Base-by-base conservation (phyloP, 2,113 vertebrate genomes). In the Eidolon helvum region DNA sequence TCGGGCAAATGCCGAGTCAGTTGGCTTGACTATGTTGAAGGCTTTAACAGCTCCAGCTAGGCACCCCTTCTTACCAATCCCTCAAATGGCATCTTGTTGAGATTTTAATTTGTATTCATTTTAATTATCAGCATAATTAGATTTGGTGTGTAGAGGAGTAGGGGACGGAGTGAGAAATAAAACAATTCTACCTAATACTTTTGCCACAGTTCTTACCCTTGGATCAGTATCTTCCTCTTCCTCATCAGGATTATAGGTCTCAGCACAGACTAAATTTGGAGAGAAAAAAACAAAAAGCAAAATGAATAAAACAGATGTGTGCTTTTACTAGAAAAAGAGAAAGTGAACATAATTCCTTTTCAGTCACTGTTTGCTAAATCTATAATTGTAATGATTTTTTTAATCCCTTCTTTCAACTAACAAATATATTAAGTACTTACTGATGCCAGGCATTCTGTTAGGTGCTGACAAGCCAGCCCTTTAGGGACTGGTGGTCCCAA, bases 161-260 rank as follows among this genome's bases (percentile, higher is more conserved):
- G 57, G 22, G 30, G 12, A 95, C 16, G 24, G 14, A 79, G 18
- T 71, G 22, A 43, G 19, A n/a, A 91, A 78, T 63, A n/a, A n/a
- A 68, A n/a, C 48, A 86, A 75, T 72, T 91, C 72, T 50, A 3
- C 24, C 33, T 69, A 89, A 85, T 14, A 95, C 19, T 11, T 78
- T 30, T 4, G 61, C 33, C 61, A 26, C 18, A 77, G 48, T 53
- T 96, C 98, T 98, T 98, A 99, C 99, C 99, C 99, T 99, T 97
- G 99, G 99, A 96, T 99, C 99, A n/a, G 99, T 98, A 97, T 99
- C 99, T 96, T 99, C 99, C 0, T 99, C 99, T 33, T 99, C 99
- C 0, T 99, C 99, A 95, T 99, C 99, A 97, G 99, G 99, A 97
- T 99, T 99, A 96, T 99, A 99, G 33, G 99, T 98, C 98, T 99